These are phyloP conservation scores for Centropristis striata DNA, from an alignment of 2,113 vertebrate species.

Conservation along the genomic window DNA sequence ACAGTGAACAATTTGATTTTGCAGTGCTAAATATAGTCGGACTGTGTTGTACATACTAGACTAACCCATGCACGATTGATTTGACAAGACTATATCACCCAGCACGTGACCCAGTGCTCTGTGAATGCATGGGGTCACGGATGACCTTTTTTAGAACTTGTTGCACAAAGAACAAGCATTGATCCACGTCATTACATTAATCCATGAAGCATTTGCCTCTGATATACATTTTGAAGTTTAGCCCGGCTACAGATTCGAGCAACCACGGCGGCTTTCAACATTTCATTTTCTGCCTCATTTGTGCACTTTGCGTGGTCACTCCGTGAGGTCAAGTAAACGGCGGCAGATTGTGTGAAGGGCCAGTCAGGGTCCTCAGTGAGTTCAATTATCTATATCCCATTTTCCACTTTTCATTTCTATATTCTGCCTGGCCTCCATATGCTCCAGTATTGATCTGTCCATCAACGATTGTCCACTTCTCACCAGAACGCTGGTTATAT, in stretches of 20 bases:
- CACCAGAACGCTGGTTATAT: conserved; percentile 18
- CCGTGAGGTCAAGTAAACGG: conserved; percentile 24
- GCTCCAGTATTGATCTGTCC: conserved; percentile 71
- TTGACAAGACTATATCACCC: conserved; percentile 15
- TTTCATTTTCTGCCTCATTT: conserved; percentile 24
- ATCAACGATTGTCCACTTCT: conserved; percentile 55
- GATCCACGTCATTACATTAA: conserved; percentile 50
- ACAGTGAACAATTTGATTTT: conserved; percentile 24
- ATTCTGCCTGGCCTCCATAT: conserved; percentile 56
- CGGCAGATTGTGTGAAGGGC: conserved; percentile 21
- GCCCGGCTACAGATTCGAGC: neutral
- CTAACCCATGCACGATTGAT: conserved; percentile 50
- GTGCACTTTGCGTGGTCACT: conserved; percentile 18
- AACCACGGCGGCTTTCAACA: neutral
- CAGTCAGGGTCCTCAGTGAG: conserved; percentile 6
- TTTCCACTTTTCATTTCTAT: conserved; percentile 58
- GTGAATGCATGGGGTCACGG: conserved; percentile 14
- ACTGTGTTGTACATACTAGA: conserved; percentile 11
- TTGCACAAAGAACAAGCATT: conserved; percentile 60
- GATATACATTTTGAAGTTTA: conserved; percentile 20
- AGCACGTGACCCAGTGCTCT: conserved; percentile 29
- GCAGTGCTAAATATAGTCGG: conserved; percentile 20
- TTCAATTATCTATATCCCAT: conserved; percentile 52
- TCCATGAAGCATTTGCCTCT: conserved; percentile 30
- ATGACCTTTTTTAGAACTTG: conserved; percentile 57